Base-by-base conservation (phyloP, 2,113 vertebrate species). In the Pagrus major region DNA sequence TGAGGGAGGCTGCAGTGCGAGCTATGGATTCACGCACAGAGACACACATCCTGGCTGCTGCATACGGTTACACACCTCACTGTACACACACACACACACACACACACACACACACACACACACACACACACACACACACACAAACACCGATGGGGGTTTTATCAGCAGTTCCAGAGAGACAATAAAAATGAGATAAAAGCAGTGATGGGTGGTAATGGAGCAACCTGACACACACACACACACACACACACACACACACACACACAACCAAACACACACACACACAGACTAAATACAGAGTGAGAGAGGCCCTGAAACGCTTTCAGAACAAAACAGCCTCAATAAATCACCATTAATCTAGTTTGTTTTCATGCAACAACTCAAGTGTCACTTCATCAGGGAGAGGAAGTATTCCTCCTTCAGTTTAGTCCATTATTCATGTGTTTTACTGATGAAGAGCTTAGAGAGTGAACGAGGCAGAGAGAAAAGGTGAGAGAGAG, bases 351-450 rank as follows among this genome's bases (percentile, higher is more conserved):
- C 55, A 80, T 85, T 73, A 77, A 80, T 84, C 73, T 75, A 59
- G 71, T 77, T 87, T 84, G 83, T 82, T 91, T 86, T 81, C 58
- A 78, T 70, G 71, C 61, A 87, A 71, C 66, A 66, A 71, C 56
- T 75, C 14, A 9, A 83, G 61, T 71, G 80, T 73, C 70, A 81
- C 56, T 85, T 85, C 56, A 84, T 87, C 83, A 77, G 59, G 25
- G 29, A 68, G 55, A 77, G 42, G 55, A 74, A 73, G 31, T 65
- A 70, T 71, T 76, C 59, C 71, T 70, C 42, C 35, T 64, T 54
- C 42, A 60, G 31, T 77, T 76, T 49, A 51, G 44, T 91, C 71
- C 60, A 84, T 89, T 88, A 84, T 86, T 78, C 84, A 83, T 85
- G 52, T 44, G 76, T 68, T 81, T 78, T 25, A 64, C 37, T 56